These are phyloP conservation scores for Bursaphelenchus okinawaensis DNA, from an alignment of 2,888 invertebrate genomes.

Conservation along the genomic window DNA sequence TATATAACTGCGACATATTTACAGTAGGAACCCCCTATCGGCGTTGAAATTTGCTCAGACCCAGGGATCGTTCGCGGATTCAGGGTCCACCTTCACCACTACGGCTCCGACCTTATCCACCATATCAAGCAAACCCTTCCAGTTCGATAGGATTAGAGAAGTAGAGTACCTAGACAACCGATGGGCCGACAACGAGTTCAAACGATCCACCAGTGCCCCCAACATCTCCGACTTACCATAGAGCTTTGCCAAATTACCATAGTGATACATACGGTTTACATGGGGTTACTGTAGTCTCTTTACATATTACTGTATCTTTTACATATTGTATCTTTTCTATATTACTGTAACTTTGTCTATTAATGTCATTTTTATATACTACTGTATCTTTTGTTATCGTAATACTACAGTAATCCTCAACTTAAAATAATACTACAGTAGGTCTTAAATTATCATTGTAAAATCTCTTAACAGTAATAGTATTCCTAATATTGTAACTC, in stretches of 20 bases:
- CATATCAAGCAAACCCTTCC: conserved; percentile 1
- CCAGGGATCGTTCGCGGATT: not conserved
- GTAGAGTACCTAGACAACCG: conserved; percentile 23
- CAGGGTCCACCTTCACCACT: not conserved
- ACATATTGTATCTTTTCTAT: not conserved
- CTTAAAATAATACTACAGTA: too few relatives aligned
- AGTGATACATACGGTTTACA: not conserved
- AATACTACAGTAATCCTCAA: too few relatives aligned
- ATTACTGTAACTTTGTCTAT: not conserved
- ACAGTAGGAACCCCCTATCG: not conserved
- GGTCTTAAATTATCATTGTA: too few relatives aligned
- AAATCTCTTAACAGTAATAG: too few relatives aligned
- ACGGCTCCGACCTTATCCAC: not conserved
- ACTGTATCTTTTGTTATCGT: too few relatives aligned
- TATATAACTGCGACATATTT: not conserved
- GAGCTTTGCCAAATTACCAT: not conserved
- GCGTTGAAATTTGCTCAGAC: not conserved
- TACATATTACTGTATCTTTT: not conserved
- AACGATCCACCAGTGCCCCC: conserved; percentile 26
- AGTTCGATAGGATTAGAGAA: conserved; percentile 29
- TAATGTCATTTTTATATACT: too few relatives aligned
- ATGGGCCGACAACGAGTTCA: conserved; percentile 26
- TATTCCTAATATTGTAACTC: too few relatives aligned
- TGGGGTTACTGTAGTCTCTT: not conserved
- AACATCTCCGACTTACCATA: not conserved